A percentile compares a stretch with the other conserved stretches of the same genome.
phyloP scores from a whole-genome alignment of 1,140 invertebrate genomes.

The Procambarus clarkii region DNA sequence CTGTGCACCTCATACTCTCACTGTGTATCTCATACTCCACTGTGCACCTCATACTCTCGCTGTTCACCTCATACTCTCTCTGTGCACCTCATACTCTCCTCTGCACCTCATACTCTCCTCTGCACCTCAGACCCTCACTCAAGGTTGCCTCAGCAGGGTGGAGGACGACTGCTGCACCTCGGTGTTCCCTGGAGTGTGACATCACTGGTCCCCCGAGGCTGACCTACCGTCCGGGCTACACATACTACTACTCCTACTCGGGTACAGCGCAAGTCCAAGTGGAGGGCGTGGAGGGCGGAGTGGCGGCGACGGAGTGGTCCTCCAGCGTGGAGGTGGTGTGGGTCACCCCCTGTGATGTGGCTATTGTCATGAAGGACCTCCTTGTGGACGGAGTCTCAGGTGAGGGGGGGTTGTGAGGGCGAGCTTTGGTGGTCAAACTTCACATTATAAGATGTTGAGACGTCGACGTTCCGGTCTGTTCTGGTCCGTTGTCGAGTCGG shows the following conservation, averaged over 20 bases:
- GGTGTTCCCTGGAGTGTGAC: slow-evolving; percentile 37
- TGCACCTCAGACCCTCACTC: not conserved
- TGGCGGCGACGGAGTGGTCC: slow-evolving; percentile 20
- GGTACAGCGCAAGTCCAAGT: slow-evolving; percentile 38
- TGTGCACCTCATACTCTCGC: not conserved
- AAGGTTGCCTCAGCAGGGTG: not conserved
- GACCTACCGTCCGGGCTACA: slow-evolving; percentile 24
- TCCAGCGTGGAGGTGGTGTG: slow-evolving; percentile 9
- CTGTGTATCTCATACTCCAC: not conserved
- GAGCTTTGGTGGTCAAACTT: no score
- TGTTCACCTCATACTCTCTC: not conserved
- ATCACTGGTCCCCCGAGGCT: slow-evolving; percentile 26
- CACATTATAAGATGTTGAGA: no score
- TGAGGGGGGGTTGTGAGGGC: not conserved
- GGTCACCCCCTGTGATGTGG: slow-evolving; percentile 53
- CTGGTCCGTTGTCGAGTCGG: no score
- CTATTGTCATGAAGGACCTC: slow-evolving; percentile 28
- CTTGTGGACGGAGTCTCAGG: slow-evolving; percentile 25
- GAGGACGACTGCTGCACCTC: not conserved
- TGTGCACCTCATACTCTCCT: not conserved
- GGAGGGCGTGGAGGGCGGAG: slow-evolving; percentile 39
- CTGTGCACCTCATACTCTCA: not conserved
- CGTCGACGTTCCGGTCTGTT: no score
- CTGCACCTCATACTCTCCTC: not conserved
- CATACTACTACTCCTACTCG: slow-evolving; percentile 43